Evolutionary conservation across 2,113 vertebrate genomes (phyloP), one percentile per base, ranked within the genome.

Genomic region (Riparia riparia): DNA sequence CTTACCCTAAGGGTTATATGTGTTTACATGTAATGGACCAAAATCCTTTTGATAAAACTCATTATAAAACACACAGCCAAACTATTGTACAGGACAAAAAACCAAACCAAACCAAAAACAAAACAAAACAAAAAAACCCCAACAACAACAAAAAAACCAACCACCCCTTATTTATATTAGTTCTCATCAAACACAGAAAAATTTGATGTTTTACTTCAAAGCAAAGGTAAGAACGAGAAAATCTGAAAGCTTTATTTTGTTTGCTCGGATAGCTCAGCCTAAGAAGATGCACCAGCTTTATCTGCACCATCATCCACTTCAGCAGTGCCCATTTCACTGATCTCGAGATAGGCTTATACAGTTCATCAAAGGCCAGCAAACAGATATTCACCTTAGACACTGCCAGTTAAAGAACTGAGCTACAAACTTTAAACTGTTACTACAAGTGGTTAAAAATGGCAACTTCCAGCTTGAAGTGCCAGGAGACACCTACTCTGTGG

Each of bases 261-360:
- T 87, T 72, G 73, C 50, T 80, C 28, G 65, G 44, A 88, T 61
- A 42, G 71, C 39, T 96, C 51, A 92, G 25, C 17, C 60, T 89
- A 95, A 93, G 72, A 95, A 76, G 92, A 94, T 88, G 32, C 56
- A 91, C 41, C 37, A 77, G 61, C 47, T 92, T 94, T 70, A 85
- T 60, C 56, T 41, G 58, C 68, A 83, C 44, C 60, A 81, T 72
- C 81, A 41, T 53, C 42, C 19, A 51, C 32, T 88, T 79, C 76
- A 82, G 74, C 74, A 68, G 44, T 51, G 45, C 29, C 61, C 64
- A 31, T 26, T 69, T 49, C 85, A 70, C 22, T 68, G 32, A 78
- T 60, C 66, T 32, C 0, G 0, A 84, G 37, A 72, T 53, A 71
- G 17, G 25, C 29, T 89, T 58, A 69, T 0, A 66, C 29, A 51